Evolutionary conservation across 2,797 vertebrate species (phyloP).

Genomic region (Chelidonichthys spinosus): DNA sequence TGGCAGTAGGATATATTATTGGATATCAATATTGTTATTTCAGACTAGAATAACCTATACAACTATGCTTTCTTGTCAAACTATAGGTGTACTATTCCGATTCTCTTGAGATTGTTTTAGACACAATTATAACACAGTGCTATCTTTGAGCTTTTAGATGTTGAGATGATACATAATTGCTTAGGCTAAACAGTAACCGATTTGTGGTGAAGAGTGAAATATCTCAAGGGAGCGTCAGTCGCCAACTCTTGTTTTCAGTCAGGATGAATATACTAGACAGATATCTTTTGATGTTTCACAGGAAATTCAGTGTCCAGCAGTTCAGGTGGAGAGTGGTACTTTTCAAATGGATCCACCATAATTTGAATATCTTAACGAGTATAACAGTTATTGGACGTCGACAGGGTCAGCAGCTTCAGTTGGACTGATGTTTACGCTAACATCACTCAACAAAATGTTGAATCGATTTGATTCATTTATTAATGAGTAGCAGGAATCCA

Average conservation of each 20-base stretch:
- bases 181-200: background rate
- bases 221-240: background rate
- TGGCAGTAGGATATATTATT: background rate
- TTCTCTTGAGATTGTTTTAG: too few species aligned
- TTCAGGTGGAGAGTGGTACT: too few species aligned
- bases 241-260: background rate
- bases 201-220: background rate
- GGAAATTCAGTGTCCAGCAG: too few species aligned
- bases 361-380: too few species aligned
- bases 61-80: too few species aligned
- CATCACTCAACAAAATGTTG: conserved; percentile 7
- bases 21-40: background rate
- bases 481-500: conserved; percentile 3
- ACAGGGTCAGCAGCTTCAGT: too few species aligned
- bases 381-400: too few species aligned
- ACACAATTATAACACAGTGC: background rate
- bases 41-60: background rate
- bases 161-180: background rate
- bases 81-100: too few species aligned
- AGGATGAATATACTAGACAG: background rate
- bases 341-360: too few species aligned
- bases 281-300: background rate
- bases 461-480: conserved; percentile 14
- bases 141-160: background rate
- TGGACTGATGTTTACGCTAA: too few species aligned